phyloP scores from a whole-genome alignment of 2,113 vertebrate genomes.

The Serinus canaria region DNA sequence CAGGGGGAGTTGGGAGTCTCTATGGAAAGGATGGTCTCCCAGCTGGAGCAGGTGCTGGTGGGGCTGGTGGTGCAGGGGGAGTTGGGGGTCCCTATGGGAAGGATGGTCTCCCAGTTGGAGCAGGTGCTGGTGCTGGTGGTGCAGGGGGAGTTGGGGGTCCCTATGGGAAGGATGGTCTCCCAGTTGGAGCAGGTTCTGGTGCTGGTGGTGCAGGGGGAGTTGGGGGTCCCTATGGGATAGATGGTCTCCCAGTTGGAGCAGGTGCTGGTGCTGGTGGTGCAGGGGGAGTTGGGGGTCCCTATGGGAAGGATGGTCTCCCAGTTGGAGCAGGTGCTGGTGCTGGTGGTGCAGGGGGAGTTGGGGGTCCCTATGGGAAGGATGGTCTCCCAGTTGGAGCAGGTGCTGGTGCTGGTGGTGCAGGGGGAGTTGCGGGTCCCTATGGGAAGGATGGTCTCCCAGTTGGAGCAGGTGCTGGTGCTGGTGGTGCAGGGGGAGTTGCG shows the following conservation, averaged over 20 bases:
- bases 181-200: fast-evolving
- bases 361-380: background rate
- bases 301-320: background rate
- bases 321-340: fast-evolving
- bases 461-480: fast-evolving
- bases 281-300: fast-evolving
- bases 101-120: background rate
- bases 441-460: background rate
- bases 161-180: background rate
- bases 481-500: fast-evolving
- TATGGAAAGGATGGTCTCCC: background rate
- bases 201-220: fast-evolving
- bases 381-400: fast-evolving
- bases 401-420: background rate
- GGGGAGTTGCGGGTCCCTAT: fast-evolving
- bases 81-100: fast-evolving
- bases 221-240: background rate
- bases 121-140: too few species aligned
- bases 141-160: too few species aligned
- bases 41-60: background rate
- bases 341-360: fast-evolving
- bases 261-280: fast-evolving
- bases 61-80: background rate
- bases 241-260: background rate
- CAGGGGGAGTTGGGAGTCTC: fast-evolving